Evolutionary conservation across 2,888 invertebrate species (phyloP).

Genomic region (Drosophila ezoana): DNA sequence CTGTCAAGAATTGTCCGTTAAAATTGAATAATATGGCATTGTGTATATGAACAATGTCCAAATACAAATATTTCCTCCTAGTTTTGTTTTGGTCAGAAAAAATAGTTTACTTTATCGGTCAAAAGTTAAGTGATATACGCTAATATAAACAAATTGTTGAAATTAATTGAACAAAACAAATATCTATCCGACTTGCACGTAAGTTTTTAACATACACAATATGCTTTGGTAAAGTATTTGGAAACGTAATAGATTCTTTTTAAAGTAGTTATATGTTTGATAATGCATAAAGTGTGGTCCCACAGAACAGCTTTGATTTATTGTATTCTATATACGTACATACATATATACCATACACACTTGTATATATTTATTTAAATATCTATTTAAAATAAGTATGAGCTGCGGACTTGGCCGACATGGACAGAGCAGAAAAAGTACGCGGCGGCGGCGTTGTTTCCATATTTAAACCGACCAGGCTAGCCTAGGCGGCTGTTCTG

Average conservation of each 20-base stretch:
- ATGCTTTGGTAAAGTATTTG: background rate
- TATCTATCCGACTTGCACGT: background rate
- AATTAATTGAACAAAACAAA: no score
- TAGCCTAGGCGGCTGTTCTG: constrained; percentile 10
- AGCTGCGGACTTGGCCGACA: constrained; percentile 6
- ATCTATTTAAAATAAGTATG: constrained; percentile 39
- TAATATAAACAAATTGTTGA: background rate
- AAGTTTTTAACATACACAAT: background rate
- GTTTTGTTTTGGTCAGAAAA: background rate
- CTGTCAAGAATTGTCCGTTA: no score
- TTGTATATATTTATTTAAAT: constrained; percentile 14
- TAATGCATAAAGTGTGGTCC: no score
- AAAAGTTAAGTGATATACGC: background rate
- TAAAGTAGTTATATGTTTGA: background rate
- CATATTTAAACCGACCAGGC: constrained; percentile 47
- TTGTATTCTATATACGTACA: no score
- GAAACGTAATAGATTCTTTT: background rate
- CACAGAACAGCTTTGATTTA: no score
- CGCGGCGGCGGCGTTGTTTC: constrained; percentile 1
- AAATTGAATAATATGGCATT: background rate
- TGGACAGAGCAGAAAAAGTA: constrained; percentile 8
- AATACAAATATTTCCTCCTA: no score
- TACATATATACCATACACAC: background rate
- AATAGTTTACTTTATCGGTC: background rate
- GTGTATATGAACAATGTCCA: background rate